phyloP scores from a whole-genome alignment of 37 sponge, comb jelly and placozoan species.

The Amphimedon queenslandica region DNA sequence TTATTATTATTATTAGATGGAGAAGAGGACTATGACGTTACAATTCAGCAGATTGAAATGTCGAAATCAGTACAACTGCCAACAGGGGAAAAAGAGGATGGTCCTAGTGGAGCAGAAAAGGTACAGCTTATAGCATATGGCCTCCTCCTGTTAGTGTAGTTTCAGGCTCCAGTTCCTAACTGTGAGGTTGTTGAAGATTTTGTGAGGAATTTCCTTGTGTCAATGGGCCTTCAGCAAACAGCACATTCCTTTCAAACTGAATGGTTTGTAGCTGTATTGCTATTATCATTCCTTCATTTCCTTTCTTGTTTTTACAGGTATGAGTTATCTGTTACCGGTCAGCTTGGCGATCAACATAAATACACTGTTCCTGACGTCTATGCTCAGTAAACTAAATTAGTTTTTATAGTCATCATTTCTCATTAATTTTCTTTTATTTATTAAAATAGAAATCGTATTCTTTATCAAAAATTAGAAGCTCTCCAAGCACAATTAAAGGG shows the following conservation, averaged over 20 bases:
- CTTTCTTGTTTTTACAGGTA: conserved; percentile 40
- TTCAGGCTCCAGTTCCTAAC: not conserved
- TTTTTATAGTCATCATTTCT: not conserved
- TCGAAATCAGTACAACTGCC: not conserved
- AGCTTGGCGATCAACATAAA: conserved; percentile 13
- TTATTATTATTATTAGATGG: not conserved
- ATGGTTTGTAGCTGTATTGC: conserved; percentile 32
- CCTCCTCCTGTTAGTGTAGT: too few relatives aligned
- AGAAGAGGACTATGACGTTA: conserved; percentile 7
- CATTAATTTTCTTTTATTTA: not conserved
- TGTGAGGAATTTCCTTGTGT: conserved; percentile 88
- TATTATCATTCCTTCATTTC: not conserved
- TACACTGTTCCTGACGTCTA: conserved; percentile 65
- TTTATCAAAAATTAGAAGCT: conserved; percentile 57
- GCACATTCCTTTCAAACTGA: conserved; percentile 84
- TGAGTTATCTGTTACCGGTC: conserved; percentile 17
- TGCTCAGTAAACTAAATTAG: conserved; percentile 43
- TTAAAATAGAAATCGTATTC: conserved; percentile 49
- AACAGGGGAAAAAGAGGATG: not conserved
- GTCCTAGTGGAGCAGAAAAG: not conserved
- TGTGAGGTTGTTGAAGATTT: conserved; percentile 96
- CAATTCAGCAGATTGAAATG: not conserved
- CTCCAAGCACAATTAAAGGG: conserved; percentile 45
- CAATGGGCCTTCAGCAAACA: conserved; percentile 64
- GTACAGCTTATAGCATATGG: too few relatives aligned